phyloP scores from a whole-genome alignment of 1,140 invertebrate species.

The Ganaspis sp. region DNA sequence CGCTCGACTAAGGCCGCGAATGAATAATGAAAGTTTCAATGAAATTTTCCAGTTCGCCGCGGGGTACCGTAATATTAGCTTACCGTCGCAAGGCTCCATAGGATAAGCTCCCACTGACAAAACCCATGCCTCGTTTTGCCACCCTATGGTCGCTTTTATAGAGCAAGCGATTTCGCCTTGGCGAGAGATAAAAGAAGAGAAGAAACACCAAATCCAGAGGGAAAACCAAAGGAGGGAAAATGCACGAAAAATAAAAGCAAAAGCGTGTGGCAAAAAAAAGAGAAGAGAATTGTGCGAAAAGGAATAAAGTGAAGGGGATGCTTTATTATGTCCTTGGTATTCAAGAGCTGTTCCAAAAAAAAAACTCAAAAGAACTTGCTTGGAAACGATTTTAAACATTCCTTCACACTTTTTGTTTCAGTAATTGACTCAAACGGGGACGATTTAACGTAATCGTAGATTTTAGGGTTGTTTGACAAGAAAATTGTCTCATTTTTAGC shows the following conservation, averaged over 20 bases:
- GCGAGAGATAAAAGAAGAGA: conserved; percentile 37
- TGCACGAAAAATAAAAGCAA: conserved; percentile 2
- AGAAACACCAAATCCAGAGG: conserved; percentile 45
- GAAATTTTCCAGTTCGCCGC: conserved; percentile 76
- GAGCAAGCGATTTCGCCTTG: conserved; percentile 36
- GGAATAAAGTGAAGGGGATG: conserved; percentile 20
- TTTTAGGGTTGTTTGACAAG: too few species aligned
- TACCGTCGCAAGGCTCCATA: conserved; percentile 57
- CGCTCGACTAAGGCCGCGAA: conserved; percentile 55
- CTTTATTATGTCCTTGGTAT: conserved; percentile 25
- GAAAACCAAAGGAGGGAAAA: conserved; percentile 36
- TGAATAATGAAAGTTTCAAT: conserved; percentile 76
- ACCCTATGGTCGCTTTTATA: conserved; percentile 31
- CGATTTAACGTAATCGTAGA: background rate
- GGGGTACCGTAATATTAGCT: conserved; percentile 75
- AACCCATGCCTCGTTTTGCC: conserved; percentile 36
- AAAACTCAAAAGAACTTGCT: conserved; percentile 9
- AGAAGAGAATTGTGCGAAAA: conserved; percentile 18
- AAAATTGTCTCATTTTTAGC: too few species aligned
- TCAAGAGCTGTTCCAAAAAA: background rate
- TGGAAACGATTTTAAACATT: conserved; percentile 22
- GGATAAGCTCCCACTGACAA: conserved; percentile 49
- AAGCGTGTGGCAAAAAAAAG: background rate
- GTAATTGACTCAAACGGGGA: background rate
- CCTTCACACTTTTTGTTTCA: background rate